These are phyloP conservation scores for Rhinoraja longicauda DNA, from an alignment of 2,797 vertebrate species.

Conservation along the genomic window DNA sequence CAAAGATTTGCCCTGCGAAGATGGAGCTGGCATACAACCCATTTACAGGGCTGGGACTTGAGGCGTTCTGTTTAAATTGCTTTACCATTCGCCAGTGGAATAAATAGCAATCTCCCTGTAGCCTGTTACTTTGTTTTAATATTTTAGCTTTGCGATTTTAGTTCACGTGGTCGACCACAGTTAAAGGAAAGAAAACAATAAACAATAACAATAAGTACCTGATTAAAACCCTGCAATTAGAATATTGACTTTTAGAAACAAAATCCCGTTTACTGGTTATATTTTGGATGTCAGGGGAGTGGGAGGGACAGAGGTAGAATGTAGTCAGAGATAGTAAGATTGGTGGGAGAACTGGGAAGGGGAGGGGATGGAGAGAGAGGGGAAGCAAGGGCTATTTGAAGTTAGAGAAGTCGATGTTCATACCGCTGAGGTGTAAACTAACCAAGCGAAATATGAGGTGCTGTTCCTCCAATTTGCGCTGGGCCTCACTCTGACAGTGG, in stretches of 20 bases:
- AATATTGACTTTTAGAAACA: background rate
- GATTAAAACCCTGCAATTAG: background rate
- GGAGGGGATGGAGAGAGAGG: too few relatives aligned
- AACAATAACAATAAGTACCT: background rate
- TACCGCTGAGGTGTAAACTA: too few relatives aligned
- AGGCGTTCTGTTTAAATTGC: background rate
- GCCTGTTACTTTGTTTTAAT: slow-evolving; percentile 24
- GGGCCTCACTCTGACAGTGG: too few relatives aligned
- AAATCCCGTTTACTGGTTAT: background rate
- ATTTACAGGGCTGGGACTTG: background rate
- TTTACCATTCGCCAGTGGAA: background rate
- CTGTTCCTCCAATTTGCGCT: too few relatives aligned
- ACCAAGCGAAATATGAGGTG: too few relatives aligned
- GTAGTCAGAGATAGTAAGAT: too few relatives aligned
- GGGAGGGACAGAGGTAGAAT: too few relatives aligned
- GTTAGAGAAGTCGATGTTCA: too few relatives aligned
- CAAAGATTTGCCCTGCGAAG: slow-evolving; percentile 15
- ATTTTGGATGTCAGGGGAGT: background rate
- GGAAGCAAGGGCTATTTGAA: too few relatives aligned
- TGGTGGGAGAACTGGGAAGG: too few relatives aligned
- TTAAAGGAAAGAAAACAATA: background rate
- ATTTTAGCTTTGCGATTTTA: background rate
- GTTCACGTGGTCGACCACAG: too few relatives aligned
- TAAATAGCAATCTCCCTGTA: background rate
- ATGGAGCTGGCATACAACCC: background rate